Evolutionary conservation across 37 sponge, comb jelly and placozoan genomes (phyloP).

Genomic region (Geodia barretti): DNA sequence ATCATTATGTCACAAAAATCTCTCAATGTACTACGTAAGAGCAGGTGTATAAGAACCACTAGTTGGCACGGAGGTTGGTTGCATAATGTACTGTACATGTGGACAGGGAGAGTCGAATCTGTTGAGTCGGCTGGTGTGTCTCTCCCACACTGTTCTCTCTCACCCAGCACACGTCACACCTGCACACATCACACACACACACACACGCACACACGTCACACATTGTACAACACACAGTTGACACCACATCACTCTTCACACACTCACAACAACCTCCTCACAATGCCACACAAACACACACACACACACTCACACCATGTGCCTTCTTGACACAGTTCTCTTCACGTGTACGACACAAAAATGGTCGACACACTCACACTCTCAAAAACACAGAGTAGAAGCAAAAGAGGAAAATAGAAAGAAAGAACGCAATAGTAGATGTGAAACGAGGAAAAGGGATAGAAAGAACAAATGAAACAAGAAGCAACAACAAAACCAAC

Average conservation of each 20-base stretch:
- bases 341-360: too few species aligned
- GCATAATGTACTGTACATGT: too few species aligned
- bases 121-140: too few species aligned
- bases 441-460: too few species aligned
- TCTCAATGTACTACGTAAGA: too few species aligned
- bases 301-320: conserved; percentile 14
- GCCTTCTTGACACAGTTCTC: neutral
- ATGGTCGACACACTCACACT: neutral
- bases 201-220: neutral
- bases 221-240: neutral
- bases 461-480: neutral
- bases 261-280: neutral
- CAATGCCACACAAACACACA: conserved; percentile 10
- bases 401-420: neutral
- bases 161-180: conserved; percentile 14
- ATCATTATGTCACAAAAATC: too few species aligned
- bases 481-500: too few species aligned
- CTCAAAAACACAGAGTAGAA: neutral
- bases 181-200: conserved; percentile 4
- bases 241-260: conserved; percentile 18
- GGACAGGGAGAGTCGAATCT: too few species aligned
- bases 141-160: too few species aligned
- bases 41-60: too few species aligned
- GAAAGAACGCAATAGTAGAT: too few species aligned
- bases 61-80: too few species aligned